Evolutionary conservation across 2,113 vertebrate species (phyloP), one percentile per base, ranked within the genome.

Genomic region (Bombycilla garrulus): DNA sequence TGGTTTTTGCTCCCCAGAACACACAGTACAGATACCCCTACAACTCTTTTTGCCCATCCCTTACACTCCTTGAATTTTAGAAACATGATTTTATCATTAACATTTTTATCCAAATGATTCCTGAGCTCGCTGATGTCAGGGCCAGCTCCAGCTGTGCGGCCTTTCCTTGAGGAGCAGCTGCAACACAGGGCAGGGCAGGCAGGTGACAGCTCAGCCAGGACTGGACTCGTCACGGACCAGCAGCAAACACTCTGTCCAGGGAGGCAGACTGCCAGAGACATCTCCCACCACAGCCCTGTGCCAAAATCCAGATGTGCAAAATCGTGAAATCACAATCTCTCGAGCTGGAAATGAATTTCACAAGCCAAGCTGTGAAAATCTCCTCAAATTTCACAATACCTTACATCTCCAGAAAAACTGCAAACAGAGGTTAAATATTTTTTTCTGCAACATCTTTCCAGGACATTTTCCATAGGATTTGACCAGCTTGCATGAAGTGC

Each of bases 221-320:
- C 56, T 15, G 35, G 57, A 13, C 44, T 71, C 40, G 38, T 77
- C 50, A 4, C 44, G 42, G 90, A 11, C 40, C 70, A 57, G 70
- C 28, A 81, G 33, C 87, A 74, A 36, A 26, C 23, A 9, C 8
- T 7, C 26, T 62, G 47, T 69, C 48, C 53, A 19, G 66, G 15
- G 31, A 44, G 58, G 48, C 70, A 80, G 45, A 64, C 20, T 61
- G 76, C 72, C 76, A 77, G 36, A 54, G 35, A 11, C 18, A 31
- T 61, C 67, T 83, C 65, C 86, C 64, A 50, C 16, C 50, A 11
- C 12, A 60, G 35, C 54, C 56, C 73, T 11, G 2, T 71, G 83
- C 73, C 83, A 89, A 81, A 92, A 92, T 86, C 69, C 92, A 96
- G 83, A 90, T 56, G 87, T 73, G 76, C 79, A 94, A 70, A 90